phyloP scores from a whole-genome alignment of 1,140 invertebrate genomes.

The Phthorimaea operculella region DNA sequence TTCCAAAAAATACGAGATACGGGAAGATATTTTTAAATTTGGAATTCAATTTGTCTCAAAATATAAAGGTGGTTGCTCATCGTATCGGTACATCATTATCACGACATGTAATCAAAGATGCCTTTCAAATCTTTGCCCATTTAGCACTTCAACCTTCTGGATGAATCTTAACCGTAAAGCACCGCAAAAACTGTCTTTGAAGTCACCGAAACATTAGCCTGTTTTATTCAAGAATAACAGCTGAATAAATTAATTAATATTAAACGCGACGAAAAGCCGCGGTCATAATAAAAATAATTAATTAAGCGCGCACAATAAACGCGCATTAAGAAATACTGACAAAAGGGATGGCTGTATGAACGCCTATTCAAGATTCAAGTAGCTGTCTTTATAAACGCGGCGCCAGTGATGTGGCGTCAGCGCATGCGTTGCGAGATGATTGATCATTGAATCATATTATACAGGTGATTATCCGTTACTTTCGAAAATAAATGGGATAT shows the following conservation, averaged over 20 bases:
- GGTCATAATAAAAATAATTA: not conserved
- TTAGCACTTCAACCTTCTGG: not conserved
- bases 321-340: not conserved
- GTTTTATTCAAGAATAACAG: slow-evolving; percentile 1
- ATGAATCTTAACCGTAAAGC: not conserved
- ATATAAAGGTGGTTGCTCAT: too few species aligned
- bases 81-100: not conserved
- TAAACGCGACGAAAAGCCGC: not conserved
- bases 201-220: not conserved
- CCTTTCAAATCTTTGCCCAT: not conserved
- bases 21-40: too few species aligned
- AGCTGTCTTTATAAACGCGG: slow-evolving; percentile 1
- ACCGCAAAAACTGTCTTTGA: not conserved
- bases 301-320: not conserved
- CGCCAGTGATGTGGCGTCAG: not conserved
- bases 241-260: not conserved
- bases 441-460: not conserved
- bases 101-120: not conserved
- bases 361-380: not conserved
- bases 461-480: not conserved
- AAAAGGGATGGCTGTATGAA: not conserved
- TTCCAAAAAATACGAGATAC: too few species aligned
- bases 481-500: too few species aligned
- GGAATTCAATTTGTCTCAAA: too few species aligned
- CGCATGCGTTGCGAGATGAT: not conserved